A percentile compares a stretch with the other conserved stretches of the same genome.
phyloP scores from a whole-genome alignment of 2,113 vertebrate species.

The Equus quagga region DNA sequence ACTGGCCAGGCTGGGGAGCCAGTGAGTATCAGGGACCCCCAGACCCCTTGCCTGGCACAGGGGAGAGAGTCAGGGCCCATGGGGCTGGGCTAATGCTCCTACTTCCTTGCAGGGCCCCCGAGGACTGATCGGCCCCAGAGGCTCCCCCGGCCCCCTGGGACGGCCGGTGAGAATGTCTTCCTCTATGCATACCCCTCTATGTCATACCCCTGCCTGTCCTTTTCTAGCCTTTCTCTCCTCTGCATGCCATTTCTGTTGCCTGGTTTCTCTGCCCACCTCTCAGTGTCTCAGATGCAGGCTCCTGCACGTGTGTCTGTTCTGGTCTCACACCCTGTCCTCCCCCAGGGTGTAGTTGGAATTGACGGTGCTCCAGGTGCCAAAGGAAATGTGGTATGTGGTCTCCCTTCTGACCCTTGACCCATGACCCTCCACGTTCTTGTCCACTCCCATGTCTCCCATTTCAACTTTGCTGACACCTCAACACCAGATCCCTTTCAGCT shows the following conservation, averaged over 20 bases:
- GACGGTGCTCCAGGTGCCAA: constrained; percentile 93
- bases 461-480: background rate
- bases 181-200: background rate
- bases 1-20: constrained; percentile 94
- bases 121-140: constrained; percentile 92
- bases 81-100: background rate
- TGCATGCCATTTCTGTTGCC: background rate
- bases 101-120: constrained; percentile 87
- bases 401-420: background rate
- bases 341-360: constrained; percentile 90
- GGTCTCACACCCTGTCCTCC: constrained; percentile 37
- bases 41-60: background rate
- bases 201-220: background rate
- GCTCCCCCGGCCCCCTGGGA: constrained; percentile 89
- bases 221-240: background rate
- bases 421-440: fast-evolving
- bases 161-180: constrained; percentile 84
- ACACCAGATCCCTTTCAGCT: background rate
- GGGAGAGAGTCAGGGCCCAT: background rate
- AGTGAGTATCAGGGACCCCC: constrained; percentile 87
- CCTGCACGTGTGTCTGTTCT: fast-evolving
- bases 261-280: fast-evolving
- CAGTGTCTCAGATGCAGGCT: background rate
- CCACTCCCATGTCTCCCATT: background rate
- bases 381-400: constrained; percentile 91